These are phyloP conservation scores for Sparus aurata DNA, from an alignment of 2,797 vertebrate genomes.

Conservation along the genomic window DNA sequence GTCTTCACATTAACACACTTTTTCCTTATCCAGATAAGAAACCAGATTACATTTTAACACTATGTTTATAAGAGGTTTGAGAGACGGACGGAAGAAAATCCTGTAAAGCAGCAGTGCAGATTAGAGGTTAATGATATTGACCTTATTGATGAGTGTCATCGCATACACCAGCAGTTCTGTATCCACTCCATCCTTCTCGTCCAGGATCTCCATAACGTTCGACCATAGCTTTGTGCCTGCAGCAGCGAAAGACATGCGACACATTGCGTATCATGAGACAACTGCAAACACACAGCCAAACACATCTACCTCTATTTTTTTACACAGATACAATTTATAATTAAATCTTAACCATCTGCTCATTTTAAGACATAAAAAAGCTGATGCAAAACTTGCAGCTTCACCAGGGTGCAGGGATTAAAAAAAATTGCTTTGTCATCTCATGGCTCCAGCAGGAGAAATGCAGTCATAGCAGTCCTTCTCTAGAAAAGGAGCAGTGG, in stretches of 20 bases:
- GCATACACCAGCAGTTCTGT: constrained; percentile 95
- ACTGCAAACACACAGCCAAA: not conserved
- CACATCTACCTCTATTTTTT: not conserved
- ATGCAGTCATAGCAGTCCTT: constrained; percentile 14
- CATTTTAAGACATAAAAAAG: constrained; percentile 15
- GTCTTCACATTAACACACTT: not conserved
- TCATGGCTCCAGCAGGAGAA: constrained; percentile 6
- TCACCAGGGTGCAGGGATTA: not conserved
- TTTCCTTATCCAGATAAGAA: not conserved
- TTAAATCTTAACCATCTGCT: not conserved
- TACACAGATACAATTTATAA: not conserved
- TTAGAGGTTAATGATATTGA: constrained; percentile 61
- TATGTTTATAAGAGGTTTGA: not conserved
- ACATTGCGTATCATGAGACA: constrained; percentile 18
- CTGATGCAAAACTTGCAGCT: not conserved
- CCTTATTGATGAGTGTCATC: constrained; percentile 99
- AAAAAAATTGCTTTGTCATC: constrained; percentile 27
- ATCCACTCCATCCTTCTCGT: constrained; percentile 97
- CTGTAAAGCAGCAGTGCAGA: not conserved
- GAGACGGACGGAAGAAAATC: not conserved
- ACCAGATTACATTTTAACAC: not conserved
- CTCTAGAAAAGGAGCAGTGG: constrained; percentile 26
- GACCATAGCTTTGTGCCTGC: constrained; percentile 92
- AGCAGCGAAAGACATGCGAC: constrained; percentile 26
- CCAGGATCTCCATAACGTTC: constrained; percentile 95